Base-by-base conservation (phyloP, 1,140 invertebrate species). In the Sitophilus oryzae region DNA sequence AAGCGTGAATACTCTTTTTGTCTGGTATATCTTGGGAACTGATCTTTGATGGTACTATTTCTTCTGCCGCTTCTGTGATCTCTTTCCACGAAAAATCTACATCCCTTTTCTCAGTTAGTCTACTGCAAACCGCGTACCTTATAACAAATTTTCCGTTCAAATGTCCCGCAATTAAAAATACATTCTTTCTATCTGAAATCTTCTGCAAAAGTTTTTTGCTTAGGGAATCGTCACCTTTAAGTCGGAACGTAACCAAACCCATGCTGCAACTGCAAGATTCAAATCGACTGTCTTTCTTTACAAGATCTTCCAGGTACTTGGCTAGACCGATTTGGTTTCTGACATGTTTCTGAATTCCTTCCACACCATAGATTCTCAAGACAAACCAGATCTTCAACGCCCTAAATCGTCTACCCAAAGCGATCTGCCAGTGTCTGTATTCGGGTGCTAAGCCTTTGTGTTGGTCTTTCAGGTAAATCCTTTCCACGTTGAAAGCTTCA, bases 311-410 rank as follows among this genome's bases (percentile, higher is more conserved):
- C 65, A 96, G 94, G 56, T 86, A 73, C 49, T 87, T 74, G 0
- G 92, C 91, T 63, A 95, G 68, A 16, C 71, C 68, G 2, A 95
- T 83, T 18, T 89, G 83, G 46, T 83, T 79, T 60, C 92, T 75
- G 8, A 98, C 85, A 63, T 92, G 81, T 3, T 78, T 78, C 64
- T 91, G 83, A 2, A 98, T 72, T 8, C 89, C 88, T 60, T 85
- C 81, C 0, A 87, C 79, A 0, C 95, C 95, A 60, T 91, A 87
- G 8, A 84, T 77, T 54, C 93, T 79, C 44, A 98, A 70, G 0
- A 93, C 91, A 57, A 95, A 93, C 96, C 96, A 98, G 1, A 98
- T 71, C 71, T 98, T 98, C 6, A 98, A 72, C 0, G 96, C 83
- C 20, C 94, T 80, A 68, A 98, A 98, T 62, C 93, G 77, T 44